These are phyloP conservation scores for Scaptomyza hsui DNA, from an alignment of 1,140 invertebrate genomes.

Conservation along the genomic window DNA sequence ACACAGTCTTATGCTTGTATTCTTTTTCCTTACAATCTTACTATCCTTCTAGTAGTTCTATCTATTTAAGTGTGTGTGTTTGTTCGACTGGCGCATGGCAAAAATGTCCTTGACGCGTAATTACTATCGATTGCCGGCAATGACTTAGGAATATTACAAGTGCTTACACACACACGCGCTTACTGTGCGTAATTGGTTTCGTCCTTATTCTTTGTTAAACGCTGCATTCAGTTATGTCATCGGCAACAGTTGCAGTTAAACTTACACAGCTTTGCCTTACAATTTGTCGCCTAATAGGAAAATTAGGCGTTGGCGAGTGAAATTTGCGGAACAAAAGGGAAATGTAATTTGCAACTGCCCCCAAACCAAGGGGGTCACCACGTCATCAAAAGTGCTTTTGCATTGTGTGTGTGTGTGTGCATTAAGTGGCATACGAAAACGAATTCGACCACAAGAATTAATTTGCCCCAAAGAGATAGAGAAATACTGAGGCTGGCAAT, in stretches of 20 bases:
- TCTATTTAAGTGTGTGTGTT: background rate
- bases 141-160: slow-evolving; percentile 46
- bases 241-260: slow-evolving; percentile 27
- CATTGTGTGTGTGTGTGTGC: slow-evolving; percentile 30
- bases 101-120: slow-evolving; percentile 40
- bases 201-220: slow-evolving; percentile 1
- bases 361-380: slow-evolving; percentile 19
- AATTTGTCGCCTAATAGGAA: slow-evolving; percentile 36
- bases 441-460: slow-evolving; percentile 63
- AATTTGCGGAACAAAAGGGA: slow-evolving; percentile 25
- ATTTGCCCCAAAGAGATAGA: slow-evolving; percentile 43
- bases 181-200: slow-evolving; percentile 33
- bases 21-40: background rate
- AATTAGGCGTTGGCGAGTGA: slow-evolving; percentile 51
- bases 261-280: slow-evolving; percentile 11
- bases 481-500: slow-evolving; percentile 5
- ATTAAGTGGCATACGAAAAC: slow-evolving; percentile 51
- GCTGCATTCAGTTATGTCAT: slow-evolving; percentile 51
- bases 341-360: slow-evolving; percentile 37
- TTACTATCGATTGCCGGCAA: slow-evolving; percentile 52
- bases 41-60: slow-evolving; percentile 11
- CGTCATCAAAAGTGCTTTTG: slow-evolving; percentile 41
- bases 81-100: slow-evolving; percentile 7
- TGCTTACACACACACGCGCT: slow-evolving; percentile 20
- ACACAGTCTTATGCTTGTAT: slow-evolving; percentile 10